These are phyloP conservation scores for Lymantria dispar DNA, from an alignment of 2,888 invertebrate genomes.

Conservation along the genomic window DNA sequence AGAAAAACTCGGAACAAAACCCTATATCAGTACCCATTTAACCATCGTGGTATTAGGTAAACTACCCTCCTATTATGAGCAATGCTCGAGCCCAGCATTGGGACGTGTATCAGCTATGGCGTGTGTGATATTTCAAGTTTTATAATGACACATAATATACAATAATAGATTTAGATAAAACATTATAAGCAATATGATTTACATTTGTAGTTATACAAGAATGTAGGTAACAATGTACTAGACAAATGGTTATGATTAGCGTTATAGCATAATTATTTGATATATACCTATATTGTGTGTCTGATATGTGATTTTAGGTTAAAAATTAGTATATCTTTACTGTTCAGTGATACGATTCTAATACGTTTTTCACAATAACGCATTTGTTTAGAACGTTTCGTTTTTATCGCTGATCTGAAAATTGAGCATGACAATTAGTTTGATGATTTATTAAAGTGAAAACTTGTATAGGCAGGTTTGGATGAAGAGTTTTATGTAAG, in stretches of 20 bases:
- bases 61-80: too few species aligned
- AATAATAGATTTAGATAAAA: slow-evolving; percentile 36
- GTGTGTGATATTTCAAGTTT: slow-evolving; percentile 21
- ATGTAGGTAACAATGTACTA: slow-evolving; percentile 17
- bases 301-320: slow-evolving; percentile 17
- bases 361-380: slow-evolving; percentile 6
- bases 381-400: slow-evolving; percentile 5
- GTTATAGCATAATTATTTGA: slow-evolving; percentile 21
- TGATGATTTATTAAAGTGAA: too few species aligned
- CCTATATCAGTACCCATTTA: too few species aligned
- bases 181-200: slow-evolving; percentile 40
- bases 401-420: slow-evolving; percentile 21
- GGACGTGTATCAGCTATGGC: too few species aligned
- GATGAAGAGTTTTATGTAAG: too few species aligned
- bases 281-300: slow-evolving; percentile 23
- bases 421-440: slow-evolving; percentile 24
- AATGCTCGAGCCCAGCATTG: too few species aligned
- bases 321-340: slow-evolving; percentile 19
- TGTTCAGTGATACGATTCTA: slow-evolving; percentile 14
- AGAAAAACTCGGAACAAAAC: too few species aligned
- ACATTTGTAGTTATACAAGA: slow-evolving; percentile 22
- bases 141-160: slow-evolving; percentile 24
- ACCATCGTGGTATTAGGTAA: too few species aligned
- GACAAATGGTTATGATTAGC: slow-evolving; percentile 18
- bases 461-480: too few species aligned